Evolutionary conservation across 2,888 invertebrate species (phyloP).

Genomic region (Sturmia bella): DNA sequence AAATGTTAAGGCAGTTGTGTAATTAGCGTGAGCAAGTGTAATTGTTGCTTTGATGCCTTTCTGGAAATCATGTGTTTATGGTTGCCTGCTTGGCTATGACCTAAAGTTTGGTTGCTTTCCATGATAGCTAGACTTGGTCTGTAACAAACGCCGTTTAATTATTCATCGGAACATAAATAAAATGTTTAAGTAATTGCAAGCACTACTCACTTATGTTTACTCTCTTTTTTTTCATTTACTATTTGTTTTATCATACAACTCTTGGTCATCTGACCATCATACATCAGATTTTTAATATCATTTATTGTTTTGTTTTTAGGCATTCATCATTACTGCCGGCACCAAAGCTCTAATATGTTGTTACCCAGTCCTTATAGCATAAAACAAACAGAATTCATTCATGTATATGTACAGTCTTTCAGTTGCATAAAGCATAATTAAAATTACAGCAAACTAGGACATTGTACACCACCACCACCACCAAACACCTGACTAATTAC

Average conservation of each 20-base stretch:
- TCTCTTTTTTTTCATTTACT: conserved; percentile 3
- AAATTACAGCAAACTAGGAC: not conserved
- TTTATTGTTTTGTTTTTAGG: conserved; percentile 77
- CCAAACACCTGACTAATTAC: conserved; percentile 24
- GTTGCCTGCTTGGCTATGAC: too few relatives aligned
- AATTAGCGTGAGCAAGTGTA: too few relatives aligned
- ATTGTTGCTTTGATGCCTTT: too few relatives aligned
- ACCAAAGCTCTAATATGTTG: conserved; percentile 78
- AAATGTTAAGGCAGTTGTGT: too few relatives aligned
- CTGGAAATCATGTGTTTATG: too few relatives aligned
- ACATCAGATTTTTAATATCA: conserved; percentile 73
- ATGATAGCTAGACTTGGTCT: too few relatives aligned
- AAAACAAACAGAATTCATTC: conserved; percentile 48
- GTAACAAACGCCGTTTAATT: too few relatives aligned
- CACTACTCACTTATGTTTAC: not conserved
- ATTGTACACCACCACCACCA: conserved; percentile 11
- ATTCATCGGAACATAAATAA: too few relatives aligned
- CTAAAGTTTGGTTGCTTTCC: too few relatives aligned
- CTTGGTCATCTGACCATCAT: conserved; percentile 18
- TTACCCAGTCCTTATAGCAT: conserved; percentile 53
- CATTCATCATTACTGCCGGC: conserved; percentile 77
- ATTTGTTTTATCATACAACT: conserved; percentile 1
- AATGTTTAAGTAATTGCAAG: too few relatives aligned
- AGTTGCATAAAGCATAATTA: not conserved
- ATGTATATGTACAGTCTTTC: conserved; percentile 27